Conservation (phyloP, 2,888 invertebrate genomes). For the Maniola hyperantus region DNA sequence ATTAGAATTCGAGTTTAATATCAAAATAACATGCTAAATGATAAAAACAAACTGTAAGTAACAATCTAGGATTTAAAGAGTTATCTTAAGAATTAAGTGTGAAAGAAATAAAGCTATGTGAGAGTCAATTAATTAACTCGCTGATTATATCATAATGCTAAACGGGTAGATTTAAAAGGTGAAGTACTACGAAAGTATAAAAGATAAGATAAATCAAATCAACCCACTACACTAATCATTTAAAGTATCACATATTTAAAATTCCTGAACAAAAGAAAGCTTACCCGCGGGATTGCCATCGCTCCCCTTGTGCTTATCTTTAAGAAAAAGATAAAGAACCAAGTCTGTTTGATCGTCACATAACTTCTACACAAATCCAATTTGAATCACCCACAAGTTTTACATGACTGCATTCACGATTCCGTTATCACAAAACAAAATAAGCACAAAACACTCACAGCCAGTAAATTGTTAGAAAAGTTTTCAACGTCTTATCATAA, state of each 20-base stretch:
- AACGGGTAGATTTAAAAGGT: not conserved
- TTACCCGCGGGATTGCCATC: conserved; percentile 70
- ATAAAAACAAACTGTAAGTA: not conserved
- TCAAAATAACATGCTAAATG: not conserved
- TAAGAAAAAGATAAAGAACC: conserved; percentile 42
- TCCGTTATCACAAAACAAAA: conserved; percentile 60
- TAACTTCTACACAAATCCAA: conserved; percentile 62
- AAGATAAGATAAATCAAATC: conserved; percentile 8
- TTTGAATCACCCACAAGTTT: conserved; percentile 49
- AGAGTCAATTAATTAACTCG: not conserved
- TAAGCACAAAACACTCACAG: conserved; percentile 49
- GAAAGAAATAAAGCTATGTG: not conserved
- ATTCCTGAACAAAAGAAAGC: conserved; percentile 43
- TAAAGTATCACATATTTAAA: conserved; percentile 11
- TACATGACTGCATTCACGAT: conserved; percentile 53
- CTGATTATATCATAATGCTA: not conserved
- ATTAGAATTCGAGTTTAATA: not conserved
- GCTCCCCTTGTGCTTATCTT: conserved; percentile 56
- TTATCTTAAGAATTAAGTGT: no score
- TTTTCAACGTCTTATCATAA: conserved; percentile 60
- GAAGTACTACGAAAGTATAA: not conserved
- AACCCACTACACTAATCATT: not conserved
- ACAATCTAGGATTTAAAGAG: no score
- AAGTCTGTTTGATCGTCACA: conserved; percentile 72
- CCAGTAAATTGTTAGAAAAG: conserved; percentile 13